Conservation (phyloP, 2,888 invertebrate genomes). For the Eristalis intricaria region DNA sequence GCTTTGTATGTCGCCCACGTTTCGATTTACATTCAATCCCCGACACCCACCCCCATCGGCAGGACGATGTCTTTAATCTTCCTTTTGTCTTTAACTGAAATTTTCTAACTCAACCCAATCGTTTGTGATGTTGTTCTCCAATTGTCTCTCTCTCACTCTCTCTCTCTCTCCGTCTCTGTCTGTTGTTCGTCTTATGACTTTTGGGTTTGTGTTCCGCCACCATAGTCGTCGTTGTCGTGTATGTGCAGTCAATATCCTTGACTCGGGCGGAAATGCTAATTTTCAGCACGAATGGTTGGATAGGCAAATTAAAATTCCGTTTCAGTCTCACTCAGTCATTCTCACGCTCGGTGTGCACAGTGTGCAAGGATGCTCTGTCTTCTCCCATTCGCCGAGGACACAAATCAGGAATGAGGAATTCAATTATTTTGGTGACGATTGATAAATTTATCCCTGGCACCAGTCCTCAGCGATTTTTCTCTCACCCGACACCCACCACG, state of each 20-base stretch:
- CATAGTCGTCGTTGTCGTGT: not conserved
- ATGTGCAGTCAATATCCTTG: conserved; percentile 46
- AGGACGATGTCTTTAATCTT: conserved; percentile 53
- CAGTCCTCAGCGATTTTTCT: conserved; percentile 23
- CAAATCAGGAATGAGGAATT: conserved; percentile 71
- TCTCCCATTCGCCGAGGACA: conserved; percentile 15
- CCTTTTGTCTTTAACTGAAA: conserved; percentile 55
- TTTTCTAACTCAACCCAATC: not conserved
- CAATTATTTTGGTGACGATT: conserved; percentile 72
- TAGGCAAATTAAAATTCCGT: conserved; percentile 72
- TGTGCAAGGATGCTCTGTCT: conserved; percentile 17
- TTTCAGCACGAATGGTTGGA: conserved; percentile 60
- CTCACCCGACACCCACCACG: not conserved
- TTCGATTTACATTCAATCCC: conserved; percentile 42
- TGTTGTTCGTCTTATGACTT: conserved; percentile 46
- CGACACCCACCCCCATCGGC: not conserved
- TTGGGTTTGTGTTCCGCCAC: conserved; percentile 21
- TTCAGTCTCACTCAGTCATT: conserved; percentile 28
- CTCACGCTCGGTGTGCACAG: not conserved
- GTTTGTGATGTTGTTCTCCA: not conserved
- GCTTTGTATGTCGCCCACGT: conserved; percentile 66
- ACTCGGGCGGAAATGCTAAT: conserved; percentile 61
- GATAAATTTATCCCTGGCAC: conserved; percentile 56
- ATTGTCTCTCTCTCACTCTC: not conserved
- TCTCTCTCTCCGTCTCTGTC: too few relatives aligned